Base-by-base conservation (phyloP, 1,140 invertebrate species). In the Microplitis demolitor region DNA sequence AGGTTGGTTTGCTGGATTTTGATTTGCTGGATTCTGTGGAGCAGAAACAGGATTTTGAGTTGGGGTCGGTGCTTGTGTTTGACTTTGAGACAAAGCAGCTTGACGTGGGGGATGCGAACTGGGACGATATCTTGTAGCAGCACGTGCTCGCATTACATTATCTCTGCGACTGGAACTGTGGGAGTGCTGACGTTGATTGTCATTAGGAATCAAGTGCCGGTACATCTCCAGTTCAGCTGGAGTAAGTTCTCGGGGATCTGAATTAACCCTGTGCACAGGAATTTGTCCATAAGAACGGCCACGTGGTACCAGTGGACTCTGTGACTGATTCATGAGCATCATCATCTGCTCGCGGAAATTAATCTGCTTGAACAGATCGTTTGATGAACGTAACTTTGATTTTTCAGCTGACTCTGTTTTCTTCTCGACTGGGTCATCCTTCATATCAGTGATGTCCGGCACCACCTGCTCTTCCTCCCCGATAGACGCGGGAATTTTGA, bases 161-260 rank as follows among this genome's bases (percentile, higher is more conserved):
- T 76, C 79, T 5, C 82, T 78, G 11, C 76, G 68, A 39, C 64
- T 74, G 8, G 71, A 35, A 71, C 73, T 77, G 62, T 78, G 76
- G 6, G 58, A 66, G 66, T 74, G 76, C n/a, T 76, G 72, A 24
- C 82, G 75, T 64, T 81, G 81, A 74, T 72, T 78, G 35, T 84
- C 82, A 50, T 79, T 71, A 5, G 85, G 82, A 71, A 87, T 81
- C 0, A 87, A 69, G 68, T 87, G 81, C 60, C 79, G 81, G 61
- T 79, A 87, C 54, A 82, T 82, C 45, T 84, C 80, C 54, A 88
- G 73, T 77, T 88, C 86, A 34, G 77, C 76, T 37, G 78, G 76
- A 33, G 83, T 87, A 50, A 87, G 73, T 72, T 85, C 84, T 64
- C 85, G 79, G 0, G 83, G 83, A 79, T 88, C 87, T 13, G 84